These are phyloP conservation scores for Acomys russatus DNA, from an alignment of 2,797 vertebrate species.

Conservation along the genomic window DNA sequence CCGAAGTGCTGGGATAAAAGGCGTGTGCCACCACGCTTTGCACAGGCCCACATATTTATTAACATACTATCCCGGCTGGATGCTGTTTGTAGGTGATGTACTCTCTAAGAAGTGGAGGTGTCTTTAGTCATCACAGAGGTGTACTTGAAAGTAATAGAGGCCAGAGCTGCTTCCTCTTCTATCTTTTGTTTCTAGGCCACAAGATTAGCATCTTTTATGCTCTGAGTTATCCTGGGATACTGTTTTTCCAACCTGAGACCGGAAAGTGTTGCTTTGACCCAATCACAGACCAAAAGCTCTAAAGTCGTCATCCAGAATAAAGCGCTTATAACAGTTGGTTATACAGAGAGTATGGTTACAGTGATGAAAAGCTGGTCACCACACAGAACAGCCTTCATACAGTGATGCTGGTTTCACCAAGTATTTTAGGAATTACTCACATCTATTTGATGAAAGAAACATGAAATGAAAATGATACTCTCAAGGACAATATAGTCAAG, in stretches of 20 bases:
- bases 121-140: not conserved
- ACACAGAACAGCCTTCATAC: not conserved
- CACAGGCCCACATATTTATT: not conserved
- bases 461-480: conserved; percentile 75
- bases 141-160: not conserved
- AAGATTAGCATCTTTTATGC: not conserved
- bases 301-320: not conserved
- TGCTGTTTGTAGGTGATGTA: not conserved
- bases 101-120: not conserved
- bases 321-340: not conserved
- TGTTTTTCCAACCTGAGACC: not conserved
- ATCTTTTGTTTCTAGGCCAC: not conserved
- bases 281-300: too few relatives aligned
- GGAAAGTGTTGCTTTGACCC: not conserved
- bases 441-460: conserved; percentile 61
- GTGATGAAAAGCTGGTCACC: not conserved
- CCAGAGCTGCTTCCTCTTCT: not conserved
- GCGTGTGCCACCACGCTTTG: too few relatives aligned
- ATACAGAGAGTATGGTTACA: not conserved
- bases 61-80: too few relatives aligned
- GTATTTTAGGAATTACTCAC: conserved; percentile 69
- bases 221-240: not conserved
- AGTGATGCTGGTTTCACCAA: conserved; percentile 38
- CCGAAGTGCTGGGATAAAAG: too few relatives aligned
- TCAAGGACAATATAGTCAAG: conserved; percentile 67